Conservation (phyloP, 2,888 invertebrate species). For the Nineta flava region DNA sequence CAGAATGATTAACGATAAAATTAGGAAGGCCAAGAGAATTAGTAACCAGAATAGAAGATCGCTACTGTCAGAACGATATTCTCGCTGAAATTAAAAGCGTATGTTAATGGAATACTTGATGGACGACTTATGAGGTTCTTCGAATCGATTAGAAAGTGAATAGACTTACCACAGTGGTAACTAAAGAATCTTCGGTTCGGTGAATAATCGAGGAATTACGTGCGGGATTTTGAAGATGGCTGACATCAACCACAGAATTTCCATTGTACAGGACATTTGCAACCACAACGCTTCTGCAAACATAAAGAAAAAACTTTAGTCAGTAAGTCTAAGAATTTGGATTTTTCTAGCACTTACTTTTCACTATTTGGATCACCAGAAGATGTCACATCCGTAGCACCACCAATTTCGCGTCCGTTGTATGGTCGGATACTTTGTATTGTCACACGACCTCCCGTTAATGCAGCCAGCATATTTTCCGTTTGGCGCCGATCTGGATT, state of each 20-base stretch:
- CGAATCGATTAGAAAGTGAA: not conserved
- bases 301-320: too few species aligned
- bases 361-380: conserved; percentile 37
- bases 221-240: conserved; percentile 46
- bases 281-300: conserved; percentile 48
- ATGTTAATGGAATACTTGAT: not conserved
- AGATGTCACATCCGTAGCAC: conserved; percentile 31
- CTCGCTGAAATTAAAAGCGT: conserved; percentile 35
- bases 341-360: conserved; percentile 25
- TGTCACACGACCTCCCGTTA: conserved; percentile 65
- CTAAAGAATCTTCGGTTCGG: not conserved
- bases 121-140: too few species aligned
- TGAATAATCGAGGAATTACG: not conserved
- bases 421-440: conserved; percentile 61
- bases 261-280: conserved; percentile 53
- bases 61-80: conserved; percentile 57
- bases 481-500: conserved; percentile 57
- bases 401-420: conserved; percentile 34
- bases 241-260: conserved; percentile 51
- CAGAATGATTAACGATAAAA: conserved; percentile 53
- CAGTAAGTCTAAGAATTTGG: not conserved
- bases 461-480: conserved; percentile 56
- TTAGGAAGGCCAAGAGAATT: conserved; percentile 56
- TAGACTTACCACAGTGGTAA: not conserved
- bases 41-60: conserved; percentile 59